Conservation (phyloP, 2,888 invertebrate species). For the Xiphydria camelus region DNA sequence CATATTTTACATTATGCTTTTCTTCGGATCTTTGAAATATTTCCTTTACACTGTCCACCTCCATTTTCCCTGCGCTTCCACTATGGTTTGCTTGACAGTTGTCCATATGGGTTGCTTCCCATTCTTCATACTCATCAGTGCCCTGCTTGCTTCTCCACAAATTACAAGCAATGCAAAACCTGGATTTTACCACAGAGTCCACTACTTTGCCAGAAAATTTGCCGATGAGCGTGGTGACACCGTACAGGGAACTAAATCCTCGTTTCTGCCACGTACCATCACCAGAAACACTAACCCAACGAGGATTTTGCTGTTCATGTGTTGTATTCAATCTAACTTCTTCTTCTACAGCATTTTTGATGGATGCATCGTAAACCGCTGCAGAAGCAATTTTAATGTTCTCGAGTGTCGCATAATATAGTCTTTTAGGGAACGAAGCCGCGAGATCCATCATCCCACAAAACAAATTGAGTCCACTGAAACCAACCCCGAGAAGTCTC, state of each 20-base stretch:
- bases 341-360: conserved; percentile 16
- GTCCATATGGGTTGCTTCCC: conserved; percentile 18
- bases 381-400: conserved; percentile 13
- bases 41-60: conserved; percentile 22
- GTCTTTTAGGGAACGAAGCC: conserved; percentile 5
- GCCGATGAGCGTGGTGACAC: conserved; percentile 21
- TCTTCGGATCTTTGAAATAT: conserved; percentile 22
- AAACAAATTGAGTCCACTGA: conserved; percentile 20
- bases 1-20: conserved; percentile 16
- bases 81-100: conserved; percentile 20
- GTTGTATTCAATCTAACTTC: conserved; percentile 10
- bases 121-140: conserved; percentile 14
- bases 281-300: conserved; percentile 19
- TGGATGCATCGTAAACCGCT: conserved; percentile 14
- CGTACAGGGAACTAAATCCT: conserved; percentile 25
- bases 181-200: conserved; percentile 18
- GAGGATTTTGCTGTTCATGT: conserved; percentile 10
- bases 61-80: conserved; percentile 26
- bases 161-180: conserved; percentile 21
- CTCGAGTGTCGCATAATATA: conserved; percentile 2
- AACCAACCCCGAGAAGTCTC: conserved; percentile 23
- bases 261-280: conserved; percentile 25
- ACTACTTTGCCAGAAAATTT: conserved; percentile 20
- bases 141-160: conserved; percentile 5
- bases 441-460: conserved; percentile 23